A percentile compares a stretch with the other conserved stretches of the same genome.
Conservation (phyloP, 64 coral and sea anemone genomes). For the Astreopora myriophthalma region DNA sequence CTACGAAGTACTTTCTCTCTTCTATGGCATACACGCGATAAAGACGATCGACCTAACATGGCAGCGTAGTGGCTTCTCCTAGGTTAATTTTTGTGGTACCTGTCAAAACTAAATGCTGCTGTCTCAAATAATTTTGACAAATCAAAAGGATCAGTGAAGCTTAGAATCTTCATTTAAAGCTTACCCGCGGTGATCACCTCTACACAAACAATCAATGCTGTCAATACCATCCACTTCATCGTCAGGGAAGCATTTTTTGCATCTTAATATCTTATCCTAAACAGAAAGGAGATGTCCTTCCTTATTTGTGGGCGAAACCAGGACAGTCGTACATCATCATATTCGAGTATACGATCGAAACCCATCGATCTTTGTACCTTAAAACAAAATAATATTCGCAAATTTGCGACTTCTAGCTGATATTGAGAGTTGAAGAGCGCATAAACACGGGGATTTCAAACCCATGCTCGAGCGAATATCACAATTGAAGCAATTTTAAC, state of each 20-base stretch:
- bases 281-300: not conserved
- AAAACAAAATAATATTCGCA: not conserved
- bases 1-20: no score
- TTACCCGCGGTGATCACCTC: not conserved
- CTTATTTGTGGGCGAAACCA: not conserved
- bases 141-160: not conserved
- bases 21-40: no score
- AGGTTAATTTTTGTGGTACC: not conserved
- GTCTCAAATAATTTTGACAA: not conserved
- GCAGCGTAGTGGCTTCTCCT: no score
- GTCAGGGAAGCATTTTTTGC: not conserved
- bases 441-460: not conserved
- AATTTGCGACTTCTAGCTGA: not conserved
- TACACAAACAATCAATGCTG: not conserved
- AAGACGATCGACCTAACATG: no score
- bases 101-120: not conserved
- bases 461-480: not conserved
- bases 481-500: not conserved
- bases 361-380: not conserved
- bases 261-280: not conserved
- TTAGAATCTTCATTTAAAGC: not conserved
- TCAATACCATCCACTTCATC: conserved; percentile 15
- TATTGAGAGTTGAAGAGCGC: not conserved
- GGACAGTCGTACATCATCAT: no score
- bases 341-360: not conserved